Evolutionary conservation across 2,113 vertebrate genomes (phyloP), one percentile per base, ranked within the genome.

Genomic region (Gobiocypris rarus): DNA sequence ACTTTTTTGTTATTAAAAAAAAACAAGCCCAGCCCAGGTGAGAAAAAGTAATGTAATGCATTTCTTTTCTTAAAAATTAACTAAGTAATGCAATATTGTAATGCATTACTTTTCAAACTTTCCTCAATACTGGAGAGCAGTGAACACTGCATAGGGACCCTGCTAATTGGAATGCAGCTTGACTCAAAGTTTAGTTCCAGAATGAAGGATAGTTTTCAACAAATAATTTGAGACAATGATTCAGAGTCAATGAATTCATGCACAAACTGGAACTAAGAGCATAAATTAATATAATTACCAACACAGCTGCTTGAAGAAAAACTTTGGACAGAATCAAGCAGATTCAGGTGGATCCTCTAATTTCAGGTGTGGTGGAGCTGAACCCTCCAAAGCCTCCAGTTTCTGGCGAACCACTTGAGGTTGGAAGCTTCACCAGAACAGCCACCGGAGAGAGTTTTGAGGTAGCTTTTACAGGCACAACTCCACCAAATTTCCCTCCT

Each of bases 331-430:
- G 13, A 17, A 63, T 28, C 59, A 31, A 28, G 13, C 2, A 26
- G 24, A 61, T 26, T 63, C 5, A 31, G 2, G 59, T 15, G 1
- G 13, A 31, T 63, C 0, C 15, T 59, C 28, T 86, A 7, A 24
- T 28, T 86, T 3, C 80, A 93, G 91, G 90, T 81, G 85, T 88
- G 63, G 92, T 93, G 86, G 86, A 90, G 59, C 91, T 91, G 91
- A 95, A 94, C 41, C 85, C 92, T 28, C 87, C 89, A 65, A 89
- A 87, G 79, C 88, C 86, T 7, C 34, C 86, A 4, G 22, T 83
- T 58, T 80, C 45, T 48, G 85, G 87, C 13, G 52, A 61, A 43
- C 81, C 86, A 56, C 67, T 59, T 2, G 83, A 83, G 9, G 82
- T 87, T 38, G 86, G 87, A 84, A 87, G 56, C 58, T 92, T 95